Percentiles rank a stretch among this genome's conserved stretches.
These are phyloP conservation scores for Drosophila persimilis DNA, from an alignment of 1,140 invertebrate genomes.

Conservation along the genomic window DNA sequence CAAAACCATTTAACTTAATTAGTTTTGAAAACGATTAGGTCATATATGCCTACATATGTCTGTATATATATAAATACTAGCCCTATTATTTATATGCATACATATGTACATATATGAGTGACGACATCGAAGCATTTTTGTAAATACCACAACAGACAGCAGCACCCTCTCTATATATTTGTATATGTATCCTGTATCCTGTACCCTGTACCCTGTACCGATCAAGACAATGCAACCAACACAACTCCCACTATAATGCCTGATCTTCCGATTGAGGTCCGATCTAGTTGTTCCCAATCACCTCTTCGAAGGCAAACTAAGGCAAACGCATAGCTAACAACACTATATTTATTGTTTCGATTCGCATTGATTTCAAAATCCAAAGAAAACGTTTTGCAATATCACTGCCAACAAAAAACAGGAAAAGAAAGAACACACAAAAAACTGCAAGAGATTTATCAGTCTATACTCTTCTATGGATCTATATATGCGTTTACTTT, in stretches of 20 bases:
- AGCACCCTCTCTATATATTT: conserved; percentile 3
- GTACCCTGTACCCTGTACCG: not conserved
- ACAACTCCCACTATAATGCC: no score
- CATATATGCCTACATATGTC: conserved; percentile 18
- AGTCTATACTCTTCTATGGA: conserved; percentile 26
- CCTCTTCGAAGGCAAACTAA: conserved; percentile 6
- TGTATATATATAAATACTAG: conserved; percentile 6
- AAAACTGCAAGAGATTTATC: conserved; percentile 62
- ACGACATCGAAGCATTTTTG: conserved; percentile 80
- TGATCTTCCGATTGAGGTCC: no score
- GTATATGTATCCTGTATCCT: not conserved
- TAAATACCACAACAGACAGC: conserved; percentile 67
- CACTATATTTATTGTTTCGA: conserved; percentile 33
- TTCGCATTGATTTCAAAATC: conserved; percentile 49
- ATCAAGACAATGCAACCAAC: no score
- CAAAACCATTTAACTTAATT: conserved; percentile 65
- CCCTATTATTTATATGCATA: conserved; percentile 14
- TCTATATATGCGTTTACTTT: conserved; percentile 10
- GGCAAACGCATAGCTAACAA: conserved; percentile 29
- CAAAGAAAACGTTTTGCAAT: conserved; percentile 70
- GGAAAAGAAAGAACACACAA: conserved; percentile 5
- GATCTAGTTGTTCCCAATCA: no score
- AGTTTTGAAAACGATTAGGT: conserved; percentile 78
- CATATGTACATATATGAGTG: conserved; percentile 48
- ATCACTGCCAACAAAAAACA: conserved; percentile 62